Percentiles rank a stretch among this genome's conserved stretches.
Evolutionary conservation across 2,888 invertebrate species (phyloP).

Genomic region (Chaetogeoica ovagalla): DNA sequence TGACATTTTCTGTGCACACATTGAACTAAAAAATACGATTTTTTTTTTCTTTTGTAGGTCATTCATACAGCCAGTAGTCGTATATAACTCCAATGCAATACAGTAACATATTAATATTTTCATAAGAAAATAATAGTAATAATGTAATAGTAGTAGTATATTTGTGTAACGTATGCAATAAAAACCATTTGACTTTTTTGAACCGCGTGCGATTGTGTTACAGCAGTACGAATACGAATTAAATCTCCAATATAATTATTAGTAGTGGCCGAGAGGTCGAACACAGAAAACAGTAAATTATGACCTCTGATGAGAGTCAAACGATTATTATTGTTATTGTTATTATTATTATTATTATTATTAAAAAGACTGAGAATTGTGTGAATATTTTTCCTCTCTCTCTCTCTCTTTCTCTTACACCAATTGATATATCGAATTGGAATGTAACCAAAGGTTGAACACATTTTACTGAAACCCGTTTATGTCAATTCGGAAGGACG

Average conservation of each 20-base stretch:
- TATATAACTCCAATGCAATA: neutral
- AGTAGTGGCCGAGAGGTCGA: slow-evolving; percentile 16
- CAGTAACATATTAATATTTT: neutral
- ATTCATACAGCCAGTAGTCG: slow-evolving; percentile 5
- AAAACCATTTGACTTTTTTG: slow-evolving; percentile 12
- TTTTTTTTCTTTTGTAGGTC: slow-evolving; percentile 5
- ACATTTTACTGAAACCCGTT: slow-evolving; percentile 28
- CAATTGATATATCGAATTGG: neutral
- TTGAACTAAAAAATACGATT: neutral
- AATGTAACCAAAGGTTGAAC: slow-evolving; percentile 19
- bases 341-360: too few species aligned
- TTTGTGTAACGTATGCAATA: neutral
- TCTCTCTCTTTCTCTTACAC: neutral
- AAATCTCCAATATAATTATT: neutral
- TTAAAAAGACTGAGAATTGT: slow-evolving; percentile 9
- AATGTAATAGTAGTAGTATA: neutral
- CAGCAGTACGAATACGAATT: neutral
- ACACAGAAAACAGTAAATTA: neutral
- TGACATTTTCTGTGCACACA: neutral
- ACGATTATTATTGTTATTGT: slow-evolving; percentile 14
- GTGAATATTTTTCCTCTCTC: neutral
- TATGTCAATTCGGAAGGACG: slow-evolving; percentile 14
- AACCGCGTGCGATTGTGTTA: slow-evolving; percentile 1
- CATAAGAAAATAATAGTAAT: slow-evolving; percentile 17
- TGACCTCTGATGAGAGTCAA: slow-evolving; percentile 31